These are phyloP conservation scores for Sciurus niger DNA, from an alignment of 2,113 vertebrate genomes.

Conservation along the genomic window DNA sequence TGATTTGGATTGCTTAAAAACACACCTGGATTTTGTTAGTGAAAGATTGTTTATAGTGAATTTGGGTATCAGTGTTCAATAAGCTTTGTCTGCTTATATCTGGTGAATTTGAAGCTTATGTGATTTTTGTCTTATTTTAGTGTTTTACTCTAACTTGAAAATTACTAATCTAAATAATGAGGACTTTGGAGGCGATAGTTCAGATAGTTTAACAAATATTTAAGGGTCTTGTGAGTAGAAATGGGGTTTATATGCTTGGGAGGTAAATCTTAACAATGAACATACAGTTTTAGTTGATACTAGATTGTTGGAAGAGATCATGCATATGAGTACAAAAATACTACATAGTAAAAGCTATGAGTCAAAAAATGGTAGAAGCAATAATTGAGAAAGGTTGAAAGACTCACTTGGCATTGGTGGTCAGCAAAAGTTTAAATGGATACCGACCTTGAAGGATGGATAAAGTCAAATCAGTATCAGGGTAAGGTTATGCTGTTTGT, in stretches of 20 bases:
- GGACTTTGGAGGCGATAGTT: conserved; percentile 26
- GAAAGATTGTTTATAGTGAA: conserved; percentile 1
- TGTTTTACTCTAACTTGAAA: conserved; percentile 59
- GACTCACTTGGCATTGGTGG: background rate
- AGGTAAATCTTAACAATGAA: conserved; percentile 9
- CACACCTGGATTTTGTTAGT: conserved; percentile 31
- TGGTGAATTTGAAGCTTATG: background rate
- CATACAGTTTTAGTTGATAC: background rate
- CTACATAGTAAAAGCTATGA: background rate
- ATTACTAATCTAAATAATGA: background rate
- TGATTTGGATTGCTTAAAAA: background rate
- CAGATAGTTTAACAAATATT: background rate
- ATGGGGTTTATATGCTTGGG: background rate
- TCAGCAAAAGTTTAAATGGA: background rate
- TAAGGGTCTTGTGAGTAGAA: conserved; percentile 23
- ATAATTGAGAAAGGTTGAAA: conserved; percentile 28
- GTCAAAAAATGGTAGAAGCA: background rate
- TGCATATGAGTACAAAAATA: background rate
- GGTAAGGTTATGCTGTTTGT: background rate
- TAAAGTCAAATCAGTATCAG: background rate
- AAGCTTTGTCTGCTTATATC: background rate
- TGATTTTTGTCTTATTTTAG: conserved; percentile 24
- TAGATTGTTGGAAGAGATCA: conserved; percentile 6
- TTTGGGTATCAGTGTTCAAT: conserved; percentile 34
- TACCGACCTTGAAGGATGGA: background rate